Evolutionary conservation across 2,797 vertebrate genomes (phyloP), one percentile per base, ranked within the genome.

Genomic region (Amphiprion clarkii): DNA sequence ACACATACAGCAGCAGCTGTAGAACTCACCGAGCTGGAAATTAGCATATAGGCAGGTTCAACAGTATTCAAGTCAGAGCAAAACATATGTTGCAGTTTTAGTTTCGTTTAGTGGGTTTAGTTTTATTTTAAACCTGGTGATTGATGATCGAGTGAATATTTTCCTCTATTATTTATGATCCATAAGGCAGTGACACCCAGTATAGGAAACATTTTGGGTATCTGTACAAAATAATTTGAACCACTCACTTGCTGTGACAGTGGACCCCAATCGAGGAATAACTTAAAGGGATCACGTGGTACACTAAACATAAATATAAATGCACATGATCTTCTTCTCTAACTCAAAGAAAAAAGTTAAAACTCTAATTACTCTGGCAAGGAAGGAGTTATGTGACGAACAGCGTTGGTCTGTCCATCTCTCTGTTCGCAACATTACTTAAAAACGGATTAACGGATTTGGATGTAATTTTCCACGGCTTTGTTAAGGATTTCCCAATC

Each of bases 1-100:
- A 6, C 25, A 56, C 62, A 48, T 4, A 78, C 21, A 53, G 72
- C 2, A 33, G 74, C 56, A 69, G 56, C 17, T 1, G 1, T 60
- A 71, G 51, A 66, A 27, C 29, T 65, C 48, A 70, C 39, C 65
- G 54, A 49, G 71, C 49, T 53, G 40, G 27, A 52, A 74, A 78
- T 42, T 46, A 56, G 51, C 64, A 70, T 1, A 82, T 33, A 1
- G 11, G 57, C 75, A 64, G 8, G 42, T 48, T 80, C 63, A 78
- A 70, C 59, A 59, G 33, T 21, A 11, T 31, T 36, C 67, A 21
- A 55, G 25, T 19, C 19, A 25, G 61, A 76, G 64, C 21, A 29
- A 11, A 56, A 71, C 1, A 2, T 13, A 44, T 44, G 42, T 1
- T 14, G 16, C 16, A 14, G 42, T 44, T 44, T 44, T 44, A 44